Base-by-base conservation (phyloP, 2,797 vertebrate genomes). In the Luscinia luscinia region DNA sequence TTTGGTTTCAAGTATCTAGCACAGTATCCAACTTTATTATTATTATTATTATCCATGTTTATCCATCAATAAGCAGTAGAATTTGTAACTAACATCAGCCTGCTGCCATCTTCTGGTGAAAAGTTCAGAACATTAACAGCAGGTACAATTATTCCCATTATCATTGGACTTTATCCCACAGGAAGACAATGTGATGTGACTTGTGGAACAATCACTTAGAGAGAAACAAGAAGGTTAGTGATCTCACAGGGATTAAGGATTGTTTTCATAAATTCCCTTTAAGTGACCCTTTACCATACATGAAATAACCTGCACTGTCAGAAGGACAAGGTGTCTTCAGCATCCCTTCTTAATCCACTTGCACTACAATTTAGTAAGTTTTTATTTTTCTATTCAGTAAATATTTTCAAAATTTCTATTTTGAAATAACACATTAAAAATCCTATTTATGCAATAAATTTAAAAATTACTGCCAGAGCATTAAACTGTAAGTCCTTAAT, bases 101-200 rank as follows among this genome's bases (percentile, higher is more conserved):
- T 92, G 51, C 96, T 96, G 96, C 95, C 97, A 97, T 92, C 97
- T 96, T 34, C 93, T 95, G 97, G 93, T 68, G 51, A 84, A 36
- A 61, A 70, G 84, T 58, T 80, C 36, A 77, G 41, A 16, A 63
- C 26, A 6, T 15, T 16, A 45, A 38, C 2, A 0, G 1, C 38
- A 51, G 69, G 66, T 4, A 5, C 4, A 19, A 41, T 22, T 64
- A 43, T 23, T 85, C 14, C 28, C 12, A 2, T 46, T 59, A 22
- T 21, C 46, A 28, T 36, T n/a, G 20, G 21, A 27, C 8, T 83
- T 30, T 20, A 22, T 36, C 18, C 54, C 30, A 32, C 30, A 26
- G 14, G 15, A 69, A 62, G 26, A 46, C 28, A 88, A 41, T 6
- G 27, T 11, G 2, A 2, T 34, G 34, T 22, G 34, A 63, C 6